Evolutionary conservation across 1,140 invertebrate species (phyloP), one percentile per base, ranked within the genome.

Genomic region (Aphidius gifuensis): DNA sequence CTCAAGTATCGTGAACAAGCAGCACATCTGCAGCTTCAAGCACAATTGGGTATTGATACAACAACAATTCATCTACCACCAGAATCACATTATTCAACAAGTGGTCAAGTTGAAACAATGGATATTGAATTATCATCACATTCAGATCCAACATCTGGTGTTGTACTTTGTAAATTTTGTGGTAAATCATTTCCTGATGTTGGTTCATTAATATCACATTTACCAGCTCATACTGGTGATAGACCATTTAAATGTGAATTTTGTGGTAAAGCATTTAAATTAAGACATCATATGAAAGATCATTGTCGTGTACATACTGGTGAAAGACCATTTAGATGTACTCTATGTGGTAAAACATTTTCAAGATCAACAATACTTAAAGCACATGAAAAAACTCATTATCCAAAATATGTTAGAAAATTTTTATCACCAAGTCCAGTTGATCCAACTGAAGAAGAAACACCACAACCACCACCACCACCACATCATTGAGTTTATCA

Each of bases 221-320:
- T 93, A 73, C 92, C 92, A 23, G 90, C 91, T 56, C 93, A 95
- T 78, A 94, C 92, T 56, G 92, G 92, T 60, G 92, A 94, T 74
- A 81, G 91, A 70, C 92, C 92, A 46, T 93, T 93, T 79, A 93
- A 93, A 81, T 94, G 92, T 83, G 91, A 93, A 79, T 92, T 92
- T 83, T 93, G 92, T 79, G 92, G 91, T 60, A 93, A 93, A 81
- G 90, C 91, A 64, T 94, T 94, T 83, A 94, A 94, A 76, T 79
- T 93, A 67, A 85, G 92, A 51, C 92, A 94, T 77, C 92, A 94
- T 81, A 93, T 95, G 92, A 94, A 93, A 81, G 92, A 94, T 80
- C 92, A 94, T 79, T 93, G 91, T 81, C 87, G 92, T 71, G 92
- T 94, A 58, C 92, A 94, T 77, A 94, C 92, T 69, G 93, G 92